A percentile compares a stretch with the other conserved stretches of the same genome.
Conservation (phyloP, 2,113 vertebrate genomes). For the Dasyurus viverrinus region DNA sequence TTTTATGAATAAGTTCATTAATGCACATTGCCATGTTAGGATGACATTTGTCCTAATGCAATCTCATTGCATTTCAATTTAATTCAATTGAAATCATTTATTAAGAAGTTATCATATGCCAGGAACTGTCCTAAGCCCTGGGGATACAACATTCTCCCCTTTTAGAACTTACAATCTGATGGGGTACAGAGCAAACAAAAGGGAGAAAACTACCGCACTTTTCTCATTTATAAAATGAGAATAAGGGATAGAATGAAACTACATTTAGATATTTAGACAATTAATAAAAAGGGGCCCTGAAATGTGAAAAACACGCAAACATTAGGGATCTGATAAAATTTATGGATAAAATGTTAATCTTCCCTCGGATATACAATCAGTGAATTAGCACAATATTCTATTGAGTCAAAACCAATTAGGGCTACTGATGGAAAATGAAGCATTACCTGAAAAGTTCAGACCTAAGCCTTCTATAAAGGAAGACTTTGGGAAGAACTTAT, state of each 20-base stretch:
- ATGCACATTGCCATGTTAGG: not conserved
- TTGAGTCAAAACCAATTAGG: not conserved
- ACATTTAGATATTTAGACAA: too few species aligned
- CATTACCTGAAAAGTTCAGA: not conserved
- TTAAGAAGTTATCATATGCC: not conserved
- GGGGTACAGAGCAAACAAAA: not conserved
- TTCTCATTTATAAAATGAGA: too few species aligned
- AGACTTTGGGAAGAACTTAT: not conserved
- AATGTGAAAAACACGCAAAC: too few species aligned
- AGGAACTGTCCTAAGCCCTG: not conserved
- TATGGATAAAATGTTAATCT: too few species aligned
- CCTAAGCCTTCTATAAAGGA: not conserved
- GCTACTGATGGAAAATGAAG: not conserved
- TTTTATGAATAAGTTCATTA: not conserved
- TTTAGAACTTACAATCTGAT: not conserved
- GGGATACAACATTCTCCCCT: not conserved
- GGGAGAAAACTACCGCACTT: not conserved
- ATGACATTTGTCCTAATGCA: not conserved
- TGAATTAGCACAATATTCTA: not conserved
- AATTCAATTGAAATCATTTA: not conserved
- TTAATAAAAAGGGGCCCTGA: too few species aligned
- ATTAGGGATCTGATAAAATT: too few species aligned
- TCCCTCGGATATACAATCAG: not conserved
- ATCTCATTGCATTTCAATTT: not conserved
- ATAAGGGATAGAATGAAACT: too few species aligned